phyloP scores from a whole-genome alignment of 2,888 invertebrate species.

The Eupithecia exiguata region DNA sequence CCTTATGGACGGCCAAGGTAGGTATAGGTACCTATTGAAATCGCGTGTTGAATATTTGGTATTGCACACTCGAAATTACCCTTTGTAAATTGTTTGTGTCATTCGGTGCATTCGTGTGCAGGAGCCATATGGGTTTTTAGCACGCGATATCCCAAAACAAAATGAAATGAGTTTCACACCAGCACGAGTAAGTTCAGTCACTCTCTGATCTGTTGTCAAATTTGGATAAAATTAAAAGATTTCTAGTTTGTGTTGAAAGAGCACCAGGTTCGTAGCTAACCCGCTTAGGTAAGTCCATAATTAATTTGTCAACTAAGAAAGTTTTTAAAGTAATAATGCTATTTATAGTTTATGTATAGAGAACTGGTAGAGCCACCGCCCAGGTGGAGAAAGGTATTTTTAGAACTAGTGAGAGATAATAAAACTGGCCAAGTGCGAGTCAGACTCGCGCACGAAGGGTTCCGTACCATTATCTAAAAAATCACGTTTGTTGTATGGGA shows the following conservation, averaged over 20 bases:
- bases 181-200: background rate
- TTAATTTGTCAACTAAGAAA: too few species aligned
- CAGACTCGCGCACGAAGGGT: too few species aligned
- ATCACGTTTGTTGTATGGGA: too few species aligned
- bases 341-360: too few species aligned
- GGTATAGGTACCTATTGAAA: slow-evolving; percentile 21
- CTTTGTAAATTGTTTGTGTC: slow-evolving; percentile 53
- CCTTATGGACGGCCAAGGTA: slow-evolving; percentile 24
- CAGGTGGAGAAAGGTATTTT: too few species aligned
- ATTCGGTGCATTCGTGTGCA: slow-evolving; percentile 66
- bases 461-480: too few species aligned
- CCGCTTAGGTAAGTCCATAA: too few species aligned
- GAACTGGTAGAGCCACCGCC: too few species aligned
- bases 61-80: slow-evolving; percentile 32
- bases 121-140: slow-evolving; percentile 56
- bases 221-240: background rate
- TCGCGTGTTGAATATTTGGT: slow-evolving; percentile 33
- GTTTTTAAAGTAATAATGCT: too few species aligned
- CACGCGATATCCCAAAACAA: slow-evolving; percentile 66
- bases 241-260: background rate
- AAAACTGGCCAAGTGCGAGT: too few species aligned
- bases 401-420: too few species aligned
- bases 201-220: background rate
- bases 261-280: too few species aligned
- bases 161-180: slow-evolving; percentile 51